Evolutionary conservation across 1,140 invertebrate species (phyloP).

Genomic region (Condylostylus longicornis): DNA sequence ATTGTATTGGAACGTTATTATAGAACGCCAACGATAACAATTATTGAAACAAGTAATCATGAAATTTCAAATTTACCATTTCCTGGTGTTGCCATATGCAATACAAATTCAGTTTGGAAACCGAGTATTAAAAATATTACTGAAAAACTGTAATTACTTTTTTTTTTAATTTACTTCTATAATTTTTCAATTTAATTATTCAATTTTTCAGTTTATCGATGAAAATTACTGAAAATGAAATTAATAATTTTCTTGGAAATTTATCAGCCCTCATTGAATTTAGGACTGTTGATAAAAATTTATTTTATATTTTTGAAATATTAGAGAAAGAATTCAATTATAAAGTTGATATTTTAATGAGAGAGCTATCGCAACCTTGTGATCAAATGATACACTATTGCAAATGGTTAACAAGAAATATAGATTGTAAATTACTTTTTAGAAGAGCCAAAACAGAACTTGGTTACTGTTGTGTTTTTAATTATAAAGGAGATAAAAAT

Average conservation of each 20-base stretch:
- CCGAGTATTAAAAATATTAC: slow-evolving; percentile 13
- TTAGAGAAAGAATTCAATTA: slow-evolving; percentile 3
- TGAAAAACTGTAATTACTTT: slow-evolving; percentile 13
- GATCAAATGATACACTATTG: slow-evolving; percentile 16
- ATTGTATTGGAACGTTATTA: slow-evolving; percentile 18
- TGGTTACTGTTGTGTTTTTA: slow-evolving; percentile 28
- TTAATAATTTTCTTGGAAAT: not conserved
- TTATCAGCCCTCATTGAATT: not conserved
- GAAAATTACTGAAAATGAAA: not conserved
- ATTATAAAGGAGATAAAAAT: too few species aligned
- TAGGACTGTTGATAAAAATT: not conserved
- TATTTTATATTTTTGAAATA: not conserved
- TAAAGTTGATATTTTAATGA: slow-evolving; percentile 1
- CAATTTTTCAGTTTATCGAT: too few species aligned
- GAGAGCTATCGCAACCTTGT: slow-evolving; percentile 26
- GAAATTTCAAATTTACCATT: slow-evolving; percentile 22
- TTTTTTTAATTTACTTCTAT: slow-evolving; percentile 7
- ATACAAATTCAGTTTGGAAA: slow-evolving; percentile 28
- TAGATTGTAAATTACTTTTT: slow-evolving; percentile 24
- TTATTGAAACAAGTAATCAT: slow-evolving; percentile 19
- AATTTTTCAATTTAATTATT: not conserved
- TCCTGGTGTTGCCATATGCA: slow-evolving; percentile 27
- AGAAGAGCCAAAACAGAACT: slow-evolving; percentile 18
- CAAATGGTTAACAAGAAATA: slow-evolving; percentile 19
- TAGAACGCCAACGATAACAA: slow-evolving; percentile 22